Percentiles rank a stretch among this genome's conserved stretches.
Evolutionary conservation across 2,888 invertebrate species (phyloP).

Genomic region (Sminthurides aquaticus): DNA sequence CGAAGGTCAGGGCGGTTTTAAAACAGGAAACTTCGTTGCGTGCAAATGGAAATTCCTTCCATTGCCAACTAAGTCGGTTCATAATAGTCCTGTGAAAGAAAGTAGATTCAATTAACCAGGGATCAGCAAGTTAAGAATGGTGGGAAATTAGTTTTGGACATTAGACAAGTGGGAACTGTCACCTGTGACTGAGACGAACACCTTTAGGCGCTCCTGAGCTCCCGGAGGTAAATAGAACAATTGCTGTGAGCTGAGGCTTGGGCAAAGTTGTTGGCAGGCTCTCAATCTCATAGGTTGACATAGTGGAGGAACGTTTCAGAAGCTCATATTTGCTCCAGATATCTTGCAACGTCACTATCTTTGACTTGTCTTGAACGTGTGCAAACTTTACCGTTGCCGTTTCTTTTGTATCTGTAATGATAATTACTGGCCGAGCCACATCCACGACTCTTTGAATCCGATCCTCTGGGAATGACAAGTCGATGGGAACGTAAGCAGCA

Average conservation of each 20-base stretch:
- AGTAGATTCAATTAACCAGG: background rate
- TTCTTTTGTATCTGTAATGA: conserved; percentile 57
- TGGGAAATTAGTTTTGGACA: background rate
- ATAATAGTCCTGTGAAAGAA: conserved; percentile 57
- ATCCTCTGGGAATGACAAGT: conserved; percentile 61
- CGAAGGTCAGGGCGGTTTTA: conserved; percentile 85
- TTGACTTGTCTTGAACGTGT: conserved; percentile 23
- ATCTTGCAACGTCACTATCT: conserved; percentile 22
- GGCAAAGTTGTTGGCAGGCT: background rate
- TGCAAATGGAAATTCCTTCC: conserved; percentile 67
- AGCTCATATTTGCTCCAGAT: background rate
- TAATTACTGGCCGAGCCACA: conserved; percentile 59
- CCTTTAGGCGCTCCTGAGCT: conserved; percentile 46
- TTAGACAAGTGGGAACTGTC: background rate
- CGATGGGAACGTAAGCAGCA: conserved; percentile 75
- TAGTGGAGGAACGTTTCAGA: background rate
- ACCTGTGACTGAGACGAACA: conserved; percentile 65
- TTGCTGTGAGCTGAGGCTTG: conserved; percentile 53
- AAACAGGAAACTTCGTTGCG: conserved; percentile 68
- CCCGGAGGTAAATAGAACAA: conserved; percentile 73
- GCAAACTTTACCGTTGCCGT: conserved; percentile 45
- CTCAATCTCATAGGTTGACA: conserved; percentile 1
- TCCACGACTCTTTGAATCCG: conserved; percentile 67
- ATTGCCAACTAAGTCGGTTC: conserved; percentile 83
- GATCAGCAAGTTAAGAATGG: background rate